Evolutionary conservation across 2,888 invertebrate species (phyloP), one percentile per base, ranked within the genome.

Genomic region (Andricus curvator): DNA sequence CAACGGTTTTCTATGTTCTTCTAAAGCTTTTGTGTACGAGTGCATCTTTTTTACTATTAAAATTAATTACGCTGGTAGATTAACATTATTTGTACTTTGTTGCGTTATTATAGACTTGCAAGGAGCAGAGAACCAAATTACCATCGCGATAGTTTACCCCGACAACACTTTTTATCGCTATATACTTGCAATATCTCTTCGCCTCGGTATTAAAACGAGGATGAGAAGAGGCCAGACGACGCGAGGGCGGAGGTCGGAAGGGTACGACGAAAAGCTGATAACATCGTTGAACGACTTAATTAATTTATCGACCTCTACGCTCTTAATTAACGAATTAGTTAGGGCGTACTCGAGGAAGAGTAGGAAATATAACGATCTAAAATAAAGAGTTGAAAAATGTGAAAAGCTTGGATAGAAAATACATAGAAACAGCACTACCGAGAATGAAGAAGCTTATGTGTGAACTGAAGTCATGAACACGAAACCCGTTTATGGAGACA

Each of bases 251-350:
- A 25, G 51, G 29, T 48, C 33, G 33, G 51, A 20, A 64, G 17
- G 25, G 41, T 48, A 51, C 25, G 37, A 41, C 41, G 22, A 80
- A 62, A 44, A 62, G 15, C 51, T 51, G 60, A 70, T 74, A 78
- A 67, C 79, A 67, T 77, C 77, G 56, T 77, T 78, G 33, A 51
- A 77, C 79, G 60, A 68, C 56, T 80, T 79, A 81, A 86, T 86
- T 84, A 85, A 85, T 86, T 86, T 85, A 85, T 84, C 85, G 83
- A 81, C 81, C 74, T 77, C 81, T 80, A 66, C 37, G 37, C 65
- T 81, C 81, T 79, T 85, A 85, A 88, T 87, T 85, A 88, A 87
- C 82, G 84, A 88, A 82, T 78, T 80, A 78, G 48, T 51, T 33
- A 13, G 15, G 33, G 33, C 33, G 5, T 74, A 33, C 33, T 56